These are phyloP conservation scores for Danio tinwini DNA, from an alignment of 2,797 vertebrate genomes.

Conservation along the genomic window DNA sequence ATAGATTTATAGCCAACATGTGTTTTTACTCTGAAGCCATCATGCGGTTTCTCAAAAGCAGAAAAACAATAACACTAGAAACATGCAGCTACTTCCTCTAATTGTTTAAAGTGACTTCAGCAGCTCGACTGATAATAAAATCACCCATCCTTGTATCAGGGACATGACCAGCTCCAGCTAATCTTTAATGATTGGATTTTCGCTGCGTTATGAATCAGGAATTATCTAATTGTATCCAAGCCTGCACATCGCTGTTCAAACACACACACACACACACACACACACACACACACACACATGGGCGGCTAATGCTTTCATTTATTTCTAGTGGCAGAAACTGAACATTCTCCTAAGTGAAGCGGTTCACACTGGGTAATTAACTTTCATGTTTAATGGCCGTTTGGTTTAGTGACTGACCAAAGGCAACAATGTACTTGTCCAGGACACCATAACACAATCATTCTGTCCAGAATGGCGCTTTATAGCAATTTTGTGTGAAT, in stretches of 20 bases:
- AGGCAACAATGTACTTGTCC: not conserved
- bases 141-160: conserved; percentile 55
- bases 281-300: no score
- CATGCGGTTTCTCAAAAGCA: no score
- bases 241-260: conserved; percentile 27
- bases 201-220: conserved; percentile 58
- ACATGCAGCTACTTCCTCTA: conserved; percentile 15
- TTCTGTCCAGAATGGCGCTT: not conserved
- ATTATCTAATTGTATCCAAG: conserved; percentile 51
- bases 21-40: no score
- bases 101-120: conserved; percentile 57
- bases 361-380: conserved; percentile 69
- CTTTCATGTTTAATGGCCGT: conserved; percentile 37
- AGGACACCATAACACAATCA: not conserved
- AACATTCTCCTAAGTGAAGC: conserved; percentile 58
- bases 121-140: conserved; percentile 64
- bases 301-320: conserved; percentile 53
- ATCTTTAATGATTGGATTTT: conserved; percentile 73
- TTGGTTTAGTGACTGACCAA: not conserved
- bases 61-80: no score
- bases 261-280: not conserved
- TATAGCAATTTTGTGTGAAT: not conserved
- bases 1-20: no score
- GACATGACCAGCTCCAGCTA: conserved; percentile 53
- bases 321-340: conserved; percentile 40